Percentiles rank a stretch among this genome's conserved stretches.
Conservation (phyloP, 1,140 invertebrate genomes). For the Aphelenchoides besseyi region DNA sequence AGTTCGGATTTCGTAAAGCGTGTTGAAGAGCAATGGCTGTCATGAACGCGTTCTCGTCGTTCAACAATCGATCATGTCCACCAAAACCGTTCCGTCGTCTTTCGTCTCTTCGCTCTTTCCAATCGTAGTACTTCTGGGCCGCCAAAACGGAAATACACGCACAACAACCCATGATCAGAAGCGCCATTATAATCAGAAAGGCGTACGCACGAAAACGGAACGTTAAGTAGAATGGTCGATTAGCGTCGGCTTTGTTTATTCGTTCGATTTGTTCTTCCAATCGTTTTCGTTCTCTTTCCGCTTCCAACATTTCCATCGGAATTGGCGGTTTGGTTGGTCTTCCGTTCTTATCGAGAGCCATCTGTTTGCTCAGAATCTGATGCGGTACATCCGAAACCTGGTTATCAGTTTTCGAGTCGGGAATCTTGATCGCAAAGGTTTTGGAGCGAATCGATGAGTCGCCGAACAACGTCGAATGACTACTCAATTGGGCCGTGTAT, state of each 20-base stretch:
- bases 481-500: conserved; percentile 9
- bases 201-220: not conserved
- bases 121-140: not conserved
- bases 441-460: conserved; percentile 7
- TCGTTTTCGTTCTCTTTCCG: not conserved
- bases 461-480: conserved; percentile 11
- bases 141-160: not conserved
- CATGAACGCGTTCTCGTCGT: not conserved
- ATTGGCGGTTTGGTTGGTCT: not conserved
- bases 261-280: not conserved
- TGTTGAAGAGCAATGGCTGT: not conserved
- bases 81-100: not conserved
- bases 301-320: not conserved
- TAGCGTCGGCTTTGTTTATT: not conserved
- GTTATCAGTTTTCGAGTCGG: not conserved
- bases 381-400: not conserved
- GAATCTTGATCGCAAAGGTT: not conserved
- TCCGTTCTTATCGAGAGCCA: not conserved
- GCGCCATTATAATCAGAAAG: not conserved
- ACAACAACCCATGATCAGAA: not conserved
- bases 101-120: not conserved
- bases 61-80: not conserved
- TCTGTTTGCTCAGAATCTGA: not conserved
- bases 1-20: not conserved
- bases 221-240: not conserved